These are phyloP conservation scores for Gephyroberyx darwinii DNA, from an alignment of 2,797 vertebrate genomes.

Conservation along the genomic window DNA sequence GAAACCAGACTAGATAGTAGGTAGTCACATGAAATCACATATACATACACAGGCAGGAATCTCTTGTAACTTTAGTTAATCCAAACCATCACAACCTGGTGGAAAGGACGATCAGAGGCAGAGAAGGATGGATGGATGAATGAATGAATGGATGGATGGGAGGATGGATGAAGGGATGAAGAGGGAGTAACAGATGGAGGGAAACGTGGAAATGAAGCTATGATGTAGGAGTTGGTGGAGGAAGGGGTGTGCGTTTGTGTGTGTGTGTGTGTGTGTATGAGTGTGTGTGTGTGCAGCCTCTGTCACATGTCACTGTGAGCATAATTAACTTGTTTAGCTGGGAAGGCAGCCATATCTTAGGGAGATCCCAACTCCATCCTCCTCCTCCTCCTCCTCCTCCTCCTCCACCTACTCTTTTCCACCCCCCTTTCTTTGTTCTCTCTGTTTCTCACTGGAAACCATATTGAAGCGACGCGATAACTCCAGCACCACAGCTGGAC, in stretches of 20 bases:
- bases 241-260: too few relatives aligned
- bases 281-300: background rate
- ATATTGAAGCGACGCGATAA: background rate
- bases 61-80: constrained; percentile 8
- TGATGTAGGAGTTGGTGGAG: too few relatives aligned
- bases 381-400: background rate
- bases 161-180: background rate
- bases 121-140: background rate
- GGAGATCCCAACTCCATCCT: background rate
- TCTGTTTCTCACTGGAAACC: background rate
- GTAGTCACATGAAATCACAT: constrained; percentile 11
- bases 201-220: too few relatives aligned
- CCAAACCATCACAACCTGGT: constrained; percentile 1
- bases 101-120: background rate
- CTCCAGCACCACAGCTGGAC: background rate
- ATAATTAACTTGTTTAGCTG: background rate
- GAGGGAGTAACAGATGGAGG: too few relatives aligned
- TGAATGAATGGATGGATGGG: background rate
- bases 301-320: too few relatives aligned
- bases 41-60: constrained; percentile 7
- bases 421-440: background rate
- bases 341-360: background rate
- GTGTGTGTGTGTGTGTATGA: background rate
- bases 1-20: constrained; percentile 6
- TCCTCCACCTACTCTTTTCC: background rate